phyloP scores from a whole-genome alignment of 2,113 vertebrate genomes.

The Trachemys scripta region DNA sequence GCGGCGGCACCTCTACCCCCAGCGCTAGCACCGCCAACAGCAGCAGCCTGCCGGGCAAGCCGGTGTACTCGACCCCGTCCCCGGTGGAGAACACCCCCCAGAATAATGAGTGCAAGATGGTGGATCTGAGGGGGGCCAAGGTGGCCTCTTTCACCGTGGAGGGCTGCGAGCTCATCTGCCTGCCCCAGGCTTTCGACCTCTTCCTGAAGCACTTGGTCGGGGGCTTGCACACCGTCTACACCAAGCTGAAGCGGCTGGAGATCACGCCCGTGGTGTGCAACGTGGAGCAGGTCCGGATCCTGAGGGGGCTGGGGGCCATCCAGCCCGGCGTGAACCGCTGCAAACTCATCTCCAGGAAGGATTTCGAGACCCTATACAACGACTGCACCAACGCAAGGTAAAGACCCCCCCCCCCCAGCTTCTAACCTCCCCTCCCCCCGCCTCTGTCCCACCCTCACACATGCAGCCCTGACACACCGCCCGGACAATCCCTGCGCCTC shows the following conservation, averaged over 20 bases:
- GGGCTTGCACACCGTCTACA: slow-evolving; percentile 98
- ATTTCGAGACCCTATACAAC: slow-evolving; percentile 99
- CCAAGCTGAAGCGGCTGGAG: slow-evolving; percentile 98
- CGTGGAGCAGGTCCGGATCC: slow-evolving; percentile 98
- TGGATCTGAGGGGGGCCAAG: slow-evolving; percentile 96
- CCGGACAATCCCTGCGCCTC: neutral
- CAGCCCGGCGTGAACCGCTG: slow-evolving; percentile 98
- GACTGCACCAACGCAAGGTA: slow-evolving; percentile 99
- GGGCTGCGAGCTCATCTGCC: slow-evolving; percentile 97
- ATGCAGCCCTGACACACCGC: slow-evolving; percentile 10
- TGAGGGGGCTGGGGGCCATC: slow-evolving; percentile 96
- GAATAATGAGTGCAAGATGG: slow-evolving; percentile 99
- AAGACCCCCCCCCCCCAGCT: slow-evolving; percentile 33
- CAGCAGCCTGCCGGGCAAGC: slow-evolving; percentile 88
- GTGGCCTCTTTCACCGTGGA: slow-evolving; percentile 99
- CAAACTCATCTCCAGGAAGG: slow-evolving; percentile 98
- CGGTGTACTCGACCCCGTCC: slow-evolving; percentile 97
- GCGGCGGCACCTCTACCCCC: slow-evolving; percentile 81
- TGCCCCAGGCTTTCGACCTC: slow-evolving; percentile 98
- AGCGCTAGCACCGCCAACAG: slow-evolving; percentile 81
- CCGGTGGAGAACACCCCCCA: slow-evolving; percentile 98
- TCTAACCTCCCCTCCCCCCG: neutral
- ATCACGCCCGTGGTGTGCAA: slow-evolving; percentile 99
- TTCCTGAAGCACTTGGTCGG: slow-evolving; percentile 99
- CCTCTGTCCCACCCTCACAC: neutral